A percentile compares a stretch with the other conserved stretches of the same genome.
Evolutionary conservation across 37 sponge, comb jelly and placozoan species (phyloP).

Genomic region (Hormiphora californensis): DNA sequence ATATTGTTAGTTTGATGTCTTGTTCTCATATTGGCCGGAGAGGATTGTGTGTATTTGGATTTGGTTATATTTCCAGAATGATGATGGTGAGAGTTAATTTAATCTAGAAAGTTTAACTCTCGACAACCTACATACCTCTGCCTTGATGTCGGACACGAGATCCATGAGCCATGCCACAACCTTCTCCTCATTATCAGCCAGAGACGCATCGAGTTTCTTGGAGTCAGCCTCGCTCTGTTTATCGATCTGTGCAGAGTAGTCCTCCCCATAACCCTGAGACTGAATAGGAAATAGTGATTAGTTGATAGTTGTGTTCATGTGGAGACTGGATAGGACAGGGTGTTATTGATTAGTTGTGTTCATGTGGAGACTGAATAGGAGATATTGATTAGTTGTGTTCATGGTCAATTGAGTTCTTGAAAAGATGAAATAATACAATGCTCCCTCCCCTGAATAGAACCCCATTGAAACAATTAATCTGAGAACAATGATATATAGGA

Average conservation of each 20-base stretch:
- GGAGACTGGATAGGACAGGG: background rate
- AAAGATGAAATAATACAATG: too few species aligned
- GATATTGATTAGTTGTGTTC: background rate
- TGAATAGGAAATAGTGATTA: background rate
- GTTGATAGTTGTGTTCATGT: background rate
- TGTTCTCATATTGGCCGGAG: too few species aligned
- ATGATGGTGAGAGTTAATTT: too few species aligned
- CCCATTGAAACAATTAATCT: too few species aligned
- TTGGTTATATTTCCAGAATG: too few species aligned
- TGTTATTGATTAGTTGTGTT: background rate
- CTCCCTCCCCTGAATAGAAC: too few species aligned
- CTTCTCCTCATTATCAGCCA: background rate
- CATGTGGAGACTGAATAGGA: background rate
- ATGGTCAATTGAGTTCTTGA: too few species aligned
- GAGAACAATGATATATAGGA: too few species aligned
- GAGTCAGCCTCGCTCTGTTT: background rate
- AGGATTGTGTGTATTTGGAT: too few species aligned
- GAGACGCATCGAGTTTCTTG: background rate
- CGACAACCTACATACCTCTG: background rate
- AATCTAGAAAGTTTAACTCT: background rate
- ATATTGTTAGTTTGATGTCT: too few species aligned
- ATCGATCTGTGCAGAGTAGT: slow-evolving; percentile 13
- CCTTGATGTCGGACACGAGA: background rate
- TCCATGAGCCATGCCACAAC: slow-evolving; percentile 14
- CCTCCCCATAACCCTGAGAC: slow-evolving; percentile 22